Base-by-base conservation (phyloP, 2,797 vertebrate genomes). In the Australoheros facetus region DNA sequence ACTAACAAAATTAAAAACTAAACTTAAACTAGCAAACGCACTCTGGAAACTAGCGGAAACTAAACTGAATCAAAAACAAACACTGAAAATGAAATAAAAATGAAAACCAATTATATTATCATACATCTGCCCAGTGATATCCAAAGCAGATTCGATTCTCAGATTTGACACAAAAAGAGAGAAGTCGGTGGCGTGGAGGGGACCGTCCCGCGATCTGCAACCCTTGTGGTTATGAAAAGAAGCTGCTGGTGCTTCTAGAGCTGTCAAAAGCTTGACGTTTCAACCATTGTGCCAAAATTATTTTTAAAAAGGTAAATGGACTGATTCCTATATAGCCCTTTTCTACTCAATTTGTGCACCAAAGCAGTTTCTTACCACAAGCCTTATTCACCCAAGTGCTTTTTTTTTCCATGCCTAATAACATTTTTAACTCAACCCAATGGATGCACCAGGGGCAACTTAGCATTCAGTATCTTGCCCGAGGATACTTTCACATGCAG, bases 281-380 rank as follows among this genome's bases (percentile, higher is more conserved):
- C 21, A 64, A 64, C 21, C 39, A 64, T 0, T 64, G 39, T 64
- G 37, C 60, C 37, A 28, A 64, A 28, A 64, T 21, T 34, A 3
- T 9, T 9, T 8, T 39, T 1, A n/a, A 10, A n/a, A n/a, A 1
- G 17, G 60, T 45, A 23, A 64, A 1, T 64, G 21, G 2, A 64
- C 21, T 45, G 21, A 45, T 45, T 0, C 39, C 0, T 37, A 26
- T 19, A 11, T 26, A 45, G 8, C 51, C n/a, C 51, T 21, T 53
- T 21, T n/a, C 51, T 53, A 53, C 9, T 53, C 19, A n/a, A n/a
- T 53, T 53, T 53, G 48, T 4, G 7, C 48, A 53, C 17, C 48
- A 53, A 10, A 54, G 51, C 9, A 21, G 19, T 2, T 54, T n/a
- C 19, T 54, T 54, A 54, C 19, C 19, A n/a, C n/a, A n/a, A n/a